phyloP scores from a whole-genome alignment of 2,888 invertebrate genomes.

The Callinectes sapidus region DNA sequence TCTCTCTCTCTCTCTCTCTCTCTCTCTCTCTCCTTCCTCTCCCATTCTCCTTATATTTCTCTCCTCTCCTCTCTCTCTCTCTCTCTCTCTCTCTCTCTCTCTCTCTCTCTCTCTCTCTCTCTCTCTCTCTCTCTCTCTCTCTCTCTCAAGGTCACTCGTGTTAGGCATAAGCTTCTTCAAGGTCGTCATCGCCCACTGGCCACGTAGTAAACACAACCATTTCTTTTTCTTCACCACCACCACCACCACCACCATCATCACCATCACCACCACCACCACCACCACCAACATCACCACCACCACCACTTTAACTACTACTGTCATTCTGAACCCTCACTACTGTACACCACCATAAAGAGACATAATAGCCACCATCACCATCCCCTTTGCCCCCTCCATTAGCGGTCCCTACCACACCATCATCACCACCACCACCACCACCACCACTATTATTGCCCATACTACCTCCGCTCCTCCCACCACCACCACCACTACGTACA shows the following conservation, averaged over 20 bases:
- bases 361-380: neutral
- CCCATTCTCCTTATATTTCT: too few relatives aligned
- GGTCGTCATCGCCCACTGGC: neutral
- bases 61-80: slow-evolving; percentile 3
- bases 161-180: neutral
- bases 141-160: slow-evolving; percentile 22
- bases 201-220: neutral
- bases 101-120: slow-evolving; percentile 23
- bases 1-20: slow-evolving; percentile 27
- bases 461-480: slow-evolving; percentile 9
- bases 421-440: neutral
- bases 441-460: neutral
- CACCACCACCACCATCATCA: neutral
- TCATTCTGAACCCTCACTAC: neutral
- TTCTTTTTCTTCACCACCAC: neutral
- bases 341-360: slow-evolving; percentile 4
- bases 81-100: slow-evolving; percentile 28
- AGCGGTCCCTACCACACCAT: neutral
- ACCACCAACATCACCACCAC: neutral
- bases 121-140: slow-evolving; percentile 7
- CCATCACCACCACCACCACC: neutral
- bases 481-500: neutral
- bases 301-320: neutral
- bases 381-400: neutral
- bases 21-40: slow-evolving; percentile 24